Evolutionary conservation across 2,888 invertebrate species (phyloP), one percentile per base, ranked within the genome.

Genomic region (Andrena marginata): DNA sequence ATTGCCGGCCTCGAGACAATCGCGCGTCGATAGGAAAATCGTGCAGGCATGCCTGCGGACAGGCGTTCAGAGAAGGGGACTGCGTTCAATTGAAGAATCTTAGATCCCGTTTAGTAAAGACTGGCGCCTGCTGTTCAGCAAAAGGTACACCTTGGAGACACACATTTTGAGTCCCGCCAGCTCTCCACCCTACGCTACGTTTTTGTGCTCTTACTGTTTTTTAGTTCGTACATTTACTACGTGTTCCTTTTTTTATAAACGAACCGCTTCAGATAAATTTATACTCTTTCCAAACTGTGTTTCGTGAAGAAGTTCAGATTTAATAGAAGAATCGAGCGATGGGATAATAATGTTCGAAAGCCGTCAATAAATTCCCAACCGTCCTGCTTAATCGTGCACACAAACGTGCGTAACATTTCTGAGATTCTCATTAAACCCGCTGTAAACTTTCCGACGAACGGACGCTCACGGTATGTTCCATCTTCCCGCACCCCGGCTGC

Each of bases 61-160:
- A 69, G 48, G 62, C 62, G 0, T 63, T 63, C 49, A 64, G 60
- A 3, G 80, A 86, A 23, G 79, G 31, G 7, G 80, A 86, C 29
- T 64, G 62, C 56, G 56, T 74, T 71, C 84, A 72, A 23, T 59
- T 79, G 5, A 85, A 85, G 60, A 63, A 81, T 42, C 63, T 86
- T 29, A 83, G 63, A 56, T 77, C 72, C 2, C 77, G 85, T 73
- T 80, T 83, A 65, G 81, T 76, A 42, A 87, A 83, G 31, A 64
- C 68, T 6, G 79, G 78, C 5, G 75, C 71, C 20, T 87, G 85
- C 33, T 87, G 84, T 29, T 87, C 87, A 8, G 63, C 72, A 13
- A 87, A 82, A 29, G 80, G 84, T 54, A 74, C 80, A 33, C 79
- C 87, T 7, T 87, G 89, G 69, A 79, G 85, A 48, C 76, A 80